Evolutionary conservation across 2,888 invertebrate species (phyloP).

Genomic region (Polyommatus icarus): DNA sequence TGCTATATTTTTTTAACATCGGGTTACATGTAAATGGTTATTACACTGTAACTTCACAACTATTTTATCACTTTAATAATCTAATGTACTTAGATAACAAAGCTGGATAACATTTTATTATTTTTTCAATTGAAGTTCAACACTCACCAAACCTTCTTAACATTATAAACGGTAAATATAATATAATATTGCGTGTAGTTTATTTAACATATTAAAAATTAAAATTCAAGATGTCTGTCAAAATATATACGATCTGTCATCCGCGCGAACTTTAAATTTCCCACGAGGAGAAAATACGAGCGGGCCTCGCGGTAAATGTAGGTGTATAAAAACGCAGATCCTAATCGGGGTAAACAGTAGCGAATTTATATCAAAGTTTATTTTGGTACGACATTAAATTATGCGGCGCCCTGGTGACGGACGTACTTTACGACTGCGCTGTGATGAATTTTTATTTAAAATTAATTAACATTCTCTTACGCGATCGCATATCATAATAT

Average conservation of each 20-base stretch:
- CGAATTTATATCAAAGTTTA: constrained; percentile 49
- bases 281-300: neutral
- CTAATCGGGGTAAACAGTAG: constrained; percentile 37
- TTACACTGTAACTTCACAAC: neutral
- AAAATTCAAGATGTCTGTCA: neutral
- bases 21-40: neutral
- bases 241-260: neutral
- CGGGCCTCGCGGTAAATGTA: neutral
- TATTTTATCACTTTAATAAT: neutral
- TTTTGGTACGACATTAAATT: constrained; percentile 67
- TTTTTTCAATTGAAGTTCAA: no score
- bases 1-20: neutral
- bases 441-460: constrained; percentile 40
- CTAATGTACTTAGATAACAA: no score
- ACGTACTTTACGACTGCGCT: constrained; percentile 37
- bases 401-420: constrained; percentile 55
- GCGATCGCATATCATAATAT: constrained; percentile 10
- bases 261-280: neutral
- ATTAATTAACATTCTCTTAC: constrained; percentile 36
- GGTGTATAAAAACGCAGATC: neutral
- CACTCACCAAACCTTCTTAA: no score
- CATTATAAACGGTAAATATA: no score
- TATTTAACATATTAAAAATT: no score
- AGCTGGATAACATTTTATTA: no score
- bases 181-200: no score